phyloP scores from a whole-genome alignment of 2,797 vertebrate species.

The Lepus oiostolus region DNA sequence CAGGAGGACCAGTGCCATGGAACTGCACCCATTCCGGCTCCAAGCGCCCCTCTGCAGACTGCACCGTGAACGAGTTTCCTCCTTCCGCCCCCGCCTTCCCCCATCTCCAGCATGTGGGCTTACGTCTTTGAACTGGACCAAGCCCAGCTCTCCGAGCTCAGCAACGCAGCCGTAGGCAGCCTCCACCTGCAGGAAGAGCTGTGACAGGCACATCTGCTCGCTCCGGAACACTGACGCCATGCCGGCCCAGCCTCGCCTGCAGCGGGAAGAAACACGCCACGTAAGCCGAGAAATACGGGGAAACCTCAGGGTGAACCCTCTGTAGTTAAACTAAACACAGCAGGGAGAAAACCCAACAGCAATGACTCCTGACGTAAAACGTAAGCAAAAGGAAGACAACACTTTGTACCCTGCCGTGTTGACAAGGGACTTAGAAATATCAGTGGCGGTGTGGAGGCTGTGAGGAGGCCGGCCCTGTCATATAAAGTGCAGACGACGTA shows the following conservation, averaged over 20 bases:
- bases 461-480: neutral
- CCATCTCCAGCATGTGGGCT: constrained; percentile 80
- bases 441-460: neutral
- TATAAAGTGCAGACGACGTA: neutral
- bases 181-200: constrained; percentile 91
- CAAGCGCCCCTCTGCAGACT: neutral
- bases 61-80: neutral
- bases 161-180: constrained; percentile 91
- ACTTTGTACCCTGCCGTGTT: neutral
- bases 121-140: constrained; percentile 92
- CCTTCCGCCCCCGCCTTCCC: neutral
- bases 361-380: neutral
- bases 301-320: neutral
- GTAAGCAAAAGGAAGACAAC: neutral
- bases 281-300: neutral
- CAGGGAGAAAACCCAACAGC: neutral
- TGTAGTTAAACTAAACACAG: neutral
- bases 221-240: constrained; percentile 90
- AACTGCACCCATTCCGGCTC: neutral
- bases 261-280: neutral
- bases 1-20: neutral
- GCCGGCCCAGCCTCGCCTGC: neutral
- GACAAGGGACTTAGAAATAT: neutral
- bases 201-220: constrained; percentile 90
- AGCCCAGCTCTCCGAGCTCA: constrained; percentile 90